Percentiles rank a stretch among this genome's conserved stretches.
Conservation (phyloP, 2,113 vertebrate genomes). For the Rhombomys opimus region DNA sequence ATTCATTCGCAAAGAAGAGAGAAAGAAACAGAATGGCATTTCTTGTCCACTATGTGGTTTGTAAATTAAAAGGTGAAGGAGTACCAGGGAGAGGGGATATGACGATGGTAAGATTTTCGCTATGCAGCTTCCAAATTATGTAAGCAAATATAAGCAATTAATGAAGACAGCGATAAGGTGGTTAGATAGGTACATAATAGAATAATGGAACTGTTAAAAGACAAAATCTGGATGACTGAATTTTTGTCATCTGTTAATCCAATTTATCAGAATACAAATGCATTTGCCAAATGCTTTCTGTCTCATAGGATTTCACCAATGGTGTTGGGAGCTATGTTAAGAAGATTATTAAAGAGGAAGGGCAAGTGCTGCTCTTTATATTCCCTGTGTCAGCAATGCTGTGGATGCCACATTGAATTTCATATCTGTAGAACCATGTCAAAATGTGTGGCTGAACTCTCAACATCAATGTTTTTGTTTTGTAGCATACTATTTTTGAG, state of each 20-base stretch:
- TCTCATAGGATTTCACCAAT: conserved; percentile 52
- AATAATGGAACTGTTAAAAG: conserved; percentile 20
- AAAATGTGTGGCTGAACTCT: conserved; percentile 9
- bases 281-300: conserved; percentile 52
- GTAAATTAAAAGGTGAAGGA: not conserved
- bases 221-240: conserved; percentile 31
- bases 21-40: not conserved
- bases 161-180: not conserved
- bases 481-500: not conserved
- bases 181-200: not conserved
- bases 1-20: not conserved
- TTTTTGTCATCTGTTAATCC: conserved; percentile 55
- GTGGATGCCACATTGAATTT: not conserved
- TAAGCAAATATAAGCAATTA: not conserved
- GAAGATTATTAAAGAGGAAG: conserved; percentile 54
- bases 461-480: not conserved
- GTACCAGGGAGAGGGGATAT: too few relatives aligned
- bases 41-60: not conserved
- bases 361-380: not conserved
- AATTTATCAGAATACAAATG: conserved; percentile 56
- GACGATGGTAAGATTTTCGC: not conserved
- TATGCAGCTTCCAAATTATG: not conserved
- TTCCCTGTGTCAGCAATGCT: conserved; percentile 41
- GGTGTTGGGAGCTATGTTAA: conserved; percentile 31
- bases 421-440: conserved; percentile 6